Conservation (phyloP, 2,888 invertebrate species). For the Chaitophorus viminalis region DNA sequence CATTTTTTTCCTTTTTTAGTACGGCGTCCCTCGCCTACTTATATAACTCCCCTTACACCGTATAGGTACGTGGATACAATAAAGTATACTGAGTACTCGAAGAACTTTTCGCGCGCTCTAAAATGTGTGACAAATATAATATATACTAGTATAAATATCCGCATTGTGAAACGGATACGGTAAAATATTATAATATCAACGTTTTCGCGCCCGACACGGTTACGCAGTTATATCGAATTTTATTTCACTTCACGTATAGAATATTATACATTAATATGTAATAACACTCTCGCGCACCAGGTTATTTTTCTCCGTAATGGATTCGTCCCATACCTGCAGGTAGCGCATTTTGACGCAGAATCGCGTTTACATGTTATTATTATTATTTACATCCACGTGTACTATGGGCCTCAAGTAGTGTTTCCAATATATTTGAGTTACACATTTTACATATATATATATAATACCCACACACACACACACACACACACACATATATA, state of each 20-base stretch:
- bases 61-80: neutral
- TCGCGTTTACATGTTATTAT: slow-evolving; percentile 34
- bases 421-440: neutral
- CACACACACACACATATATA: neutral
- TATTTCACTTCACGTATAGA: neutral
- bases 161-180: neutral
- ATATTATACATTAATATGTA: too few relatives aligned
- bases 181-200: slow-evolving; percentile 4
- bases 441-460: neutral
- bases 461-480: neutral
- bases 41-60: neutral
- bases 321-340: neutral
- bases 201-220: neutral
- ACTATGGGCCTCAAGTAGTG: neutral
- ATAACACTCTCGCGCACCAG: neutral
- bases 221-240: slow-evolving; percentile 10
- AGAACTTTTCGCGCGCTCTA: neutral
- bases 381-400: slow-evolving; percentile 22
- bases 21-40: neutral
- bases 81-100: neutral
- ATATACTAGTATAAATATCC: neutral
- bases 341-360: neutral
- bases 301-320: neutral
- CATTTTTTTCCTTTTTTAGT: neutral
- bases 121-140: too few relatives aligned